Evolutionary conservation across 2,888 invertebrate species (phyloP).

Genomic region (Trypoxylon attenuatum): DNA sequence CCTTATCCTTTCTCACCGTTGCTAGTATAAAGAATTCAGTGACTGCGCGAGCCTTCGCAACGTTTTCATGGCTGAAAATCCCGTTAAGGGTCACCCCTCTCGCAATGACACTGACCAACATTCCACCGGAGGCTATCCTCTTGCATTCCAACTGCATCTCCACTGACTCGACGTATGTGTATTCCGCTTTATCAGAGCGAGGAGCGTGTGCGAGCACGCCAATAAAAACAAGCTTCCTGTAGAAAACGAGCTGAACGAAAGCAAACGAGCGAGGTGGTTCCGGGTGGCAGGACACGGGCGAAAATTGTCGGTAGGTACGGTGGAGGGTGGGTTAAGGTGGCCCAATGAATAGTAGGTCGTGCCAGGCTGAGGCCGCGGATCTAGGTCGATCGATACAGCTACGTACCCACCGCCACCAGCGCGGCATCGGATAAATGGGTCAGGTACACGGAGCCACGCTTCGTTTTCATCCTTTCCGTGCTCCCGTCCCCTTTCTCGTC

Average conservation of each 20-base stretch:
- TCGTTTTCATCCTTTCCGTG: constrained; percentile 46
- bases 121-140: background rate
- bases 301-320: background rate
- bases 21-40: too few relatives aligned
- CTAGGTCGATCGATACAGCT: constrained; percentile 74
- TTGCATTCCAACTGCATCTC: background rate
- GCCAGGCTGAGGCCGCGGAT: constrained; percentile 64
- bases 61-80: too few relatives aligned
- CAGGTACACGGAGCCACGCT: constrained; percentile 63
- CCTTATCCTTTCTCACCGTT: background rate
- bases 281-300: constrained; percentile 3
- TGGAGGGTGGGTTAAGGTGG: constrained; percentile 46
- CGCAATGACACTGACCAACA: background rate
- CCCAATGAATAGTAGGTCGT: constrained; percentile 55
- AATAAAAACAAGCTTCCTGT: too few relatives aligned
- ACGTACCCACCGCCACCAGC: constrained; percentile 53
- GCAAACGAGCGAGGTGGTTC: background rate
- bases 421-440: constrained; percentile 63
- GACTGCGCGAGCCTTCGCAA: too few relatives aligned
- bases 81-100: background rate
- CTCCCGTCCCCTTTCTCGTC: constrained; percentile 8
- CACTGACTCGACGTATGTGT: too few relatives aligned
- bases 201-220: too few relatives aligned
- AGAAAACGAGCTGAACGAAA: too few relatives aligned
- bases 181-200: too few relatives aligned